Base-by-base conservation (phyloP, 1,140 invertebrate species). In the Drosophila pseudoobscura region DNA sequence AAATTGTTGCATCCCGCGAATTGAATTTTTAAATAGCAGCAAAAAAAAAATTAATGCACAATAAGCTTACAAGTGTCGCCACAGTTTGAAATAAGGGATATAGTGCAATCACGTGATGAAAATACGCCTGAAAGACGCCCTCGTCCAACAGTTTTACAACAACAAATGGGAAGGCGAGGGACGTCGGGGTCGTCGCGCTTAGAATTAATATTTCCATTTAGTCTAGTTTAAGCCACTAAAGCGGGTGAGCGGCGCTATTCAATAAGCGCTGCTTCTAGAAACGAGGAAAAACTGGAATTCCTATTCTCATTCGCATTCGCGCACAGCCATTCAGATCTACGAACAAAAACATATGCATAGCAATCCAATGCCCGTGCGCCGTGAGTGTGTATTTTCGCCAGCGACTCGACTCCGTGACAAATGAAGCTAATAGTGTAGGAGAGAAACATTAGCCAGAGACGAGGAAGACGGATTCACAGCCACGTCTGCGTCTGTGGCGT, bases 151-250 rank as follows among this genome's bases (percentile, higher is more conserved):
- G 72, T 71, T 63, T 60, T 56, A 31, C 24, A 26, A 26, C 24
- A 26, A 26, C 5, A 26, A 26, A 76, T 74, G 72, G 55, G 46
- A 20, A n/a, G 72, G 66, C 35, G 60, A 50, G 69, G 63, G 51
- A 53, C 49, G 55, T 13, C 35, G 72, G 54, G 41, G 22, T 44
- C 8, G 39, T 43, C 70, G 60, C 60, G 59, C 51, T 64, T 82
- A 88, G 84, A 88, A 89, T 73, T 79, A 88, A 65, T 57, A 53
- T 56, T 54, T 49, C 44, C 51, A 66, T 76, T 88, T 87, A 87
- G 83, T 88, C 83, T 87, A 87, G 83, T 88, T 88, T 88, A 88
- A 88, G 83, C 70, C 83, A 69, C 68, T 79, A 63, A 54, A 73
- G 50, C 61, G 62, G 54, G 72, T 52, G 57, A 17, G 60, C 47